Conservation (phyloP, 2,888 invertebrate species). For the Scrobipalpa atriplicella region DNA sequence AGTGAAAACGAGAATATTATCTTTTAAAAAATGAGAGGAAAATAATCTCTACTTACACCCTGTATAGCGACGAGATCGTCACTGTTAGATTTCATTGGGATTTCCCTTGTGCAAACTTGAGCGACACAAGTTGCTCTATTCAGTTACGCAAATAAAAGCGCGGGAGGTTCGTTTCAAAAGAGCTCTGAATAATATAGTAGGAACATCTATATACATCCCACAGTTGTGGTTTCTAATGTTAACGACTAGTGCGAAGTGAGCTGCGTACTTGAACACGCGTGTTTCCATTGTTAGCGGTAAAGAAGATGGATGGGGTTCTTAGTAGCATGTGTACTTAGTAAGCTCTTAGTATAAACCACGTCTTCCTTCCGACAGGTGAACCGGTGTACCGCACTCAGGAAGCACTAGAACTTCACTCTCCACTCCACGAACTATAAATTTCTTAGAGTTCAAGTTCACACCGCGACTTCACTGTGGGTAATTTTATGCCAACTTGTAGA, state of each 20-base stretch:
- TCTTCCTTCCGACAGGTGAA: not conserved
- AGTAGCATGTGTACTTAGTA: not conserved
- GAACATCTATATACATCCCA: not conserved
- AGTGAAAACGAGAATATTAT: too few species aligned
- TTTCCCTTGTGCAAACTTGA: not conserved
- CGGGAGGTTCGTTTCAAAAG: conserved; percentile 1
- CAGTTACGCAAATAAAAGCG: conserved; percentile 7
- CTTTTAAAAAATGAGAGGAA: not conserved
- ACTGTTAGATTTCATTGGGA: not conserved
- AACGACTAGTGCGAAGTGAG: not conserved
- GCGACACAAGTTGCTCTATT: conserved; percentile 9
- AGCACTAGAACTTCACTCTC: not conserved
- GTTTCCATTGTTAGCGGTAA: conserved; percentile 31
- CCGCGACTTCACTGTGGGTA: not conserved
- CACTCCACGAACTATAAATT: not conserved
- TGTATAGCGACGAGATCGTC: not conserved
- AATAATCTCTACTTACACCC: not conserved
- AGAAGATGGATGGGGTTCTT: conserved; percentile 36
- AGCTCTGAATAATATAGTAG: not conserved
- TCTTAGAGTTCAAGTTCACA: not conserved
- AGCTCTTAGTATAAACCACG: not conserved
- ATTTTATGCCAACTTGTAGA: not conserved
- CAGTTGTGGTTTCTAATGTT: not conserved
- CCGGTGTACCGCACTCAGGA: not conserved
- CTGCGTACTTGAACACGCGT: not conserved